Evolutionary conservation across 2,888 invertebrate genomes (phyloP).

Genomic region (Homarus gammarus): DNA sequence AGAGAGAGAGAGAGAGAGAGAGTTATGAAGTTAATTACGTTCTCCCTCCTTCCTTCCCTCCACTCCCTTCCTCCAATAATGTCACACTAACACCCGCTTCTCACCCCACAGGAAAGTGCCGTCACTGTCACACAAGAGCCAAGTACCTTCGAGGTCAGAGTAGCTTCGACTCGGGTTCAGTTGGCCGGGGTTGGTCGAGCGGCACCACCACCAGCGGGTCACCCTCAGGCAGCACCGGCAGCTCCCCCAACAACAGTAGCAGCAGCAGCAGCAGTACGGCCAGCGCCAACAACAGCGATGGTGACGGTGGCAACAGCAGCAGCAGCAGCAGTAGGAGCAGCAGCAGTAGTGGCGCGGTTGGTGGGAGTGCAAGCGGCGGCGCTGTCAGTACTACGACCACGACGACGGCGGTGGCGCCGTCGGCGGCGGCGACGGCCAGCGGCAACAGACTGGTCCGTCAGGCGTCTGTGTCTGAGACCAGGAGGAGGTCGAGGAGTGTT

Average conservation of each 20-base stretch:
- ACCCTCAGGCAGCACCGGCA: conserved; percentile 16
- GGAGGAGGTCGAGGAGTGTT: conserved; percentile 51
- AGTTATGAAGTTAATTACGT: too few species aligned
- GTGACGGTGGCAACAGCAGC: background rate
- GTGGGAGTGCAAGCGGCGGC: background rate
- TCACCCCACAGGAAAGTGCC: conserved; percentile 53
- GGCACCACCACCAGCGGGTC: background rate
- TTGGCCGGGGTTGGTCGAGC: conserved; percentile 24
- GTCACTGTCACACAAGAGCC: conserved; percentile 66
- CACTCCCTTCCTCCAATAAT: background rate
- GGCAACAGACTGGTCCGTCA: background rate
- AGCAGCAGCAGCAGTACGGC: background rate
- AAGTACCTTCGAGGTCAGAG: conserved; percentile 61
- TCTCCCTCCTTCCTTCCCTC: background rate
- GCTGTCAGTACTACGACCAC: background rate
- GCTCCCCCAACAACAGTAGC: background rate
- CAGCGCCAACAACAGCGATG: background rate
- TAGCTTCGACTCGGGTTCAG: conserved; percentile 58
- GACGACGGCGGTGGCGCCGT: background rate
- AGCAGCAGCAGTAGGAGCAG: background rate
- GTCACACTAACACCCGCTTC: background rate
- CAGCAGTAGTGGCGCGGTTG: background rate
- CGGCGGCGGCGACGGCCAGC: background rate
- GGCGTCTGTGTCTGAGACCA: conserved; percentile 19
- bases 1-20: too few species aligned